Base-by-base conservation (phyloP, 1,140 invertebrate species). In the Camponotus vicinus region DNA sequence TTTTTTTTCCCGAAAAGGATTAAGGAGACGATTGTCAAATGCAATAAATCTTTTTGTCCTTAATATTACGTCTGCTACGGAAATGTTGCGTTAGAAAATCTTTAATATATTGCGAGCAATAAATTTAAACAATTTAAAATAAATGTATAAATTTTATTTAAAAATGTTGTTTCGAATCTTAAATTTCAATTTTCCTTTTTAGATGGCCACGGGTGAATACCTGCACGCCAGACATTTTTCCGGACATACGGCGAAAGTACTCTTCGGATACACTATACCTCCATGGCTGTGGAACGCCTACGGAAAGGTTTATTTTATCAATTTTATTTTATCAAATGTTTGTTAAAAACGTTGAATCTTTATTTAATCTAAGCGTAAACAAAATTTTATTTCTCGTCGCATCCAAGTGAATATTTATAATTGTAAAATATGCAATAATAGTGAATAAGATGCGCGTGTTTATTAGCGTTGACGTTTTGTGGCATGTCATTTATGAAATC, bases 261-360 rank as follows among this genome's bases (percentile, higher is more conserved):
- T 95, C 37, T 89, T 97, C 85, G 96, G 96, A 42, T 93, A 94
- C 32, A 95, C 96, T 21, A 95, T 98, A 45, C 97, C 97, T 6
- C 94, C 96, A 2, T 98, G 97, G 97, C 86, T 97, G 1, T 96
- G 96, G 94, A 96, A 96, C 87, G 96, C 96, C n/a, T 98, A 98
- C 92, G 96, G 96, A 82, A 96, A 95, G 83, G 94, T 94, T 75
- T 71, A 66, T 52, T 21, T 70, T 32, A 7, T 34, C 1, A 9
- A 42, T 61, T 82, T 82, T 59, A 71, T 37, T 21, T 0, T 21
- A 21, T 21, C 21, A 9, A n/a, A 40, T 40, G 7, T 67, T 37
- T 40, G 5, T 37, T 40, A 66, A 37, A 52, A 52, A 52, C 5
- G 0, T 52, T 18, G 49, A 49, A 13, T 18, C 15, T 18, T 52